A percentile compares a stretch with the other conserved stretches of the same genome.
Evolutionary conservation across 2,888 invertebrate species (phyloP).

Genomic region (Drosophila anomelani): DNA sequence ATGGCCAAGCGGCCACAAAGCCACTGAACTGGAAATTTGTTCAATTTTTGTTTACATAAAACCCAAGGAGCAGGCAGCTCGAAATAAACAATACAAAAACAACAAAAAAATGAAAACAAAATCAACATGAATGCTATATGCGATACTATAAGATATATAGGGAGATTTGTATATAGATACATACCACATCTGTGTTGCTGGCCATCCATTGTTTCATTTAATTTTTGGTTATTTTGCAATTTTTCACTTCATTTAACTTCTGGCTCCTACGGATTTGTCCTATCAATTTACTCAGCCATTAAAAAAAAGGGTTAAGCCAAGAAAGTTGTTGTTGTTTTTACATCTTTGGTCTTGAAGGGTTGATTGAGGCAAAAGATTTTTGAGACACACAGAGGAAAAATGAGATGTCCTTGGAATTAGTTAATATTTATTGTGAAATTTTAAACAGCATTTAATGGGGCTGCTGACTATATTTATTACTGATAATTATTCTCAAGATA

Average conservation of each 20-base stretch:
- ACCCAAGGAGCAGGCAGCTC: slow-evolving; percentile 43
- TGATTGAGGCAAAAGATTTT: slow-evolving; percentile 60
- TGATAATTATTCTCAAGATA: too few species aligned
- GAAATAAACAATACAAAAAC: neutral
- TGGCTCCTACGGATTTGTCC: slow-evolving; percentile 66
- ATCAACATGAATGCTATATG: slow-evolving; percentile 40
- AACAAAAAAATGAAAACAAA: slow-evolving; percentile 17
- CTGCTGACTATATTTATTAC: neutral
- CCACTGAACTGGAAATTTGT: slow-evolving; percentile 81
- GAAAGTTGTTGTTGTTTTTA: slow-evolving; percentile 39
- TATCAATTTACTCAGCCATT: slow-evolving; percentile 69
- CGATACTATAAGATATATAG: slow-evolving; percentile 11
- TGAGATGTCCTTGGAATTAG: neutral
- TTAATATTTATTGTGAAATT: neutral
- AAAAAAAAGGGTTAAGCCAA: slow-evolving; percentile 64
- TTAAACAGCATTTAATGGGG: too few species aligned
- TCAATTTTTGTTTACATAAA: slow-evolving; percentile 78
- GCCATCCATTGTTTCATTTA: slow-evolving; percentile 68
- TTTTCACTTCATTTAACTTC: slow-evolving; percentile 83
- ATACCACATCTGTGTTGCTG: slow-evolving; percentile 6
- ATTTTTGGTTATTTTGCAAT: slow-evolving; percentile 84
- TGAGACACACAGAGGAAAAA: slow-evolving; percentile 3
- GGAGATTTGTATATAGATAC: slow-evolving; percentile 7
- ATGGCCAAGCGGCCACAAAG: slow-evolving; percentile 74
- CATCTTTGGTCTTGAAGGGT: slow-evolving; percentile 50